phyloP scores from a whole-genome alignment of 2,888 invertebrate genomes.

The Agrotis clavis region DNA sequence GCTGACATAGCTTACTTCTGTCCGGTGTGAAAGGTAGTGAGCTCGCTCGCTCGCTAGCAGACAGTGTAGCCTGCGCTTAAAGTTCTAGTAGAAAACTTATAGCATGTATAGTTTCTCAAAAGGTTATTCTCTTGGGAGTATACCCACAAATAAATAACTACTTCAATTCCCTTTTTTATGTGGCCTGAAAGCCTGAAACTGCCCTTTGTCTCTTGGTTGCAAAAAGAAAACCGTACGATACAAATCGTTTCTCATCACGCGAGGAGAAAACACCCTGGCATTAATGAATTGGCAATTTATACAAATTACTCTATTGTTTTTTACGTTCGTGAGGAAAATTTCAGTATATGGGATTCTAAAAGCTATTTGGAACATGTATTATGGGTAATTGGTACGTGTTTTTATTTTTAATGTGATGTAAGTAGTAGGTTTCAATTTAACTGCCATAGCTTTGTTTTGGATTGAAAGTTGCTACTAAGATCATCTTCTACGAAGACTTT shows the following conservation, averaged over 20 bases:
- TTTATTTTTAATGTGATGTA: not conserved
- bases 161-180: constrained; percentile 48
- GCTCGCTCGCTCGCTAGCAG: no score
- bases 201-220: constrained; percentile 53
- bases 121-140: constrained; percentile 16
- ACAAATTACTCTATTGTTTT: constrained; percentile 65
- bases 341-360: constrained; percentile 9
- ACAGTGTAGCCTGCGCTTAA: no score
- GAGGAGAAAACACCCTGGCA: constrained; percentile 46
- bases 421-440: not conserved
- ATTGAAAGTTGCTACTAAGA: not conserved
- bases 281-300: constrained; percentile 67
- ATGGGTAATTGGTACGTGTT: not conserved
- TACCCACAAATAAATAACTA: constrained; percentile 33
- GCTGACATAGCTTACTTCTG: no score
- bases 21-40: no score
- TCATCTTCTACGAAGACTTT: no score
- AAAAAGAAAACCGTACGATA: constrained; percentile 58
- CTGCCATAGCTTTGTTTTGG: not conserved
- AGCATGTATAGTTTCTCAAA: constrained; percentile 4
- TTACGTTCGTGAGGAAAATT: constrained; percentile 21
- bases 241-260: constrained; percentile 67
- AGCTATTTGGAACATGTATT: constrained; percentile 22
- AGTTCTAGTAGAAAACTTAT: constrained; percentile 7
- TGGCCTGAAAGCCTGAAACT: constrained; percentile 37